Percentiles rank a stretch among this genome's conserved stretches.
phyloP scores from a whole-genome alignment of 2,888 invertebrate species.

The Hipparchia semele region DNA sequence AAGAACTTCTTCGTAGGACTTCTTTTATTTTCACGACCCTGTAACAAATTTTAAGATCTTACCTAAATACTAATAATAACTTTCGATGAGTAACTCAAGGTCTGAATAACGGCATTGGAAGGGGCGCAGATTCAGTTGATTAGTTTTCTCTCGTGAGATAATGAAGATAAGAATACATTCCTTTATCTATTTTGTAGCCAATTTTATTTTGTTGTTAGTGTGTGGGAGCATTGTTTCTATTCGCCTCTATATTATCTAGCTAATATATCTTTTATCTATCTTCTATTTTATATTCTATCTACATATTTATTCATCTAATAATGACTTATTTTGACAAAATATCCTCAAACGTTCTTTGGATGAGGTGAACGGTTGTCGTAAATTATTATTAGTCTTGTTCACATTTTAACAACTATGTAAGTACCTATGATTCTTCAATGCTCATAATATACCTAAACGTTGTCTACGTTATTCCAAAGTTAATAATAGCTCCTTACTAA shows the following conservation, averaged over 20 bases:
- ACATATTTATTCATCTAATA: too few species aligned
- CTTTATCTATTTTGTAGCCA: too few species aligned
- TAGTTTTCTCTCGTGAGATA: too few species aligned
- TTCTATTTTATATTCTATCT: too few species aligned
- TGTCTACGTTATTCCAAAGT: conserved; percentile 20
- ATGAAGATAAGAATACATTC: too few species aligned
- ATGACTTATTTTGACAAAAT: not conserved
- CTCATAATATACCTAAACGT: not conserved
- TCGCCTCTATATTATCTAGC: too few species aligned
- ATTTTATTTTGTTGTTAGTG: too few species aligned
- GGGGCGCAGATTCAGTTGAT: not conserved
- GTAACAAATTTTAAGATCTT: conserved; percentile 7
- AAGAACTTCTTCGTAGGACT: too few species aligned
- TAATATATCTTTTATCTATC: too few species aligned
- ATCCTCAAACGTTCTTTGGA: not conserved
- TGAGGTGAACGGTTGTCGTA: not conserved
- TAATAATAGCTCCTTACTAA: conserved; percentile 33
- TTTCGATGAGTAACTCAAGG: not conserved
- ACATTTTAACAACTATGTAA: not conserved
- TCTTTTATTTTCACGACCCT: not conserved
- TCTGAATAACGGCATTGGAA: not conserved
- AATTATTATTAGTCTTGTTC: not conserved
- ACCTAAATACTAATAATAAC: conserved; percentile 1
- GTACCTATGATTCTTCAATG: not conserved
- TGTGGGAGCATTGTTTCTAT: too few species aligned